A percentile compares a stretch with the other conserved stretches of the same genome.
phyloP scores from a whole-genome alignment of 2,888 invertebrate species.

The Hirudinaria manillensis region DNA sequence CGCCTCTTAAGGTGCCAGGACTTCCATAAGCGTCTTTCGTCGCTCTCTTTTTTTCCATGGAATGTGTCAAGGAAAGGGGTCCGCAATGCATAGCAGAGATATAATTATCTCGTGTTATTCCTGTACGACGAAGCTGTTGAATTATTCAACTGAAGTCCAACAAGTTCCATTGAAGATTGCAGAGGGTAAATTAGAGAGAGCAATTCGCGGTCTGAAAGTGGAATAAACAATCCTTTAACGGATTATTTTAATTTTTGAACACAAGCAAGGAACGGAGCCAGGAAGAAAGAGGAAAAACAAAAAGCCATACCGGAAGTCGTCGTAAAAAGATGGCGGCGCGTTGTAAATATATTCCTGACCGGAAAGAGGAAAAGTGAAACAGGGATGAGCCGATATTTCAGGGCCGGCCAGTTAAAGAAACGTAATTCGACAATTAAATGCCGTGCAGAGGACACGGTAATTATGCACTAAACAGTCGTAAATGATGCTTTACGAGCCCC shows the following conservation, averaged over 20 bases:
- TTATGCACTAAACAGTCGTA: slow-evolving; percentile 18
- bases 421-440: slow-evolving; percentile 16
- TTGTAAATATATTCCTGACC: no score
- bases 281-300: not conserved
- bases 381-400: slow-evolving; percentile 16
- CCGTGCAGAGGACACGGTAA: slow-evolving; percentile 8
- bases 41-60: no score
- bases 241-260: not conserved
- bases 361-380: slow-evolving; percentile 6
- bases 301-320: not conserved
- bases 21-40: no score
- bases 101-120: no score
- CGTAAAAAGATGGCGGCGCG: not conserved
- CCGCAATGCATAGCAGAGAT: no score
- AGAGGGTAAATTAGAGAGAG: no score
- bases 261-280: not conserved
- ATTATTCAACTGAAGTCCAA: no score
- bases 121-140: no score
- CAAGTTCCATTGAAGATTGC: no score
- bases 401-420: slow-evolving; percentile 2
- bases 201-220: no score
- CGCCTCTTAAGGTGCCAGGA: not conserved
- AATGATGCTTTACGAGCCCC: slow-evolving; percentile 16
- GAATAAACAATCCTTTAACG: no score
- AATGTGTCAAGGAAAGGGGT: no score